Percentiles rank a stretch among this genome's conserved stretches.
Evolutionary conservation across 1,140 invertebrate species (phyloP).

Genomic region (Ostrea edulis): DNA sequence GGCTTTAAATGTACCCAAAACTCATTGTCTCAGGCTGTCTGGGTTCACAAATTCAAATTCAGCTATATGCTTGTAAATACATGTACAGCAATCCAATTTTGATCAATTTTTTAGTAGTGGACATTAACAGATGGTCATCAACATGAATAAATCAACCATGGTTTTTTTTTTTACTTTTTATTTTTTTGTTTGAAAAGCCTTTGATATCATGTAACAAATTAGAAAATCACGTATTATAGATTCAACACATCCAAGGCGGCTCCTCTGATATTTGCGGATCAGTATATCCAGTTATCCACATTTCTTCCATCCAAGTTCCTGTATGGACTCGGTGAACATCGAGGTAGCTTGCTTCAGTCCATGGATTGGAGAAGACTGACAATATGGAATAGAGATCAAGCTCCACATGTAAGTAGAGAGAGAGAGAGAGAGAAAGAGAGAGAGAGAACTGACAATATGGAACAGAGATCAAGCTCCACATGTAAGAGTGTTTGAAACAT

Average conservation of each 20-base stretch:
- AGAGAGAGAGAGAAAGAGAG: no score
- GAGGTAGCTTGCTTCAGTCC: conserved; percentile 59
- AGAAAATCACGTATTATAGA: conserved; percentile 51
- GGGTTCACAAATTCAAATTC: background rate
- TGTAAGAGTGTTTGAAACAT: conserved; percentile 43
- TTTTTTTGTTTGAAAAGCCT: no score
- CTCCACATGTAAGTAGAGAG: conserved; percentile 54
- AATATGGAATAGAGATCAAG: conserved; percentile 66
- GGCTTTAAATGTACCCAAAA: no score
- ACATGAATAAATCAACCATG: no score
- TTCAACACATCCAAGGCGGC: conserved; percentile 62
- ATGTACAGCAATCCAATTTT: background rate
- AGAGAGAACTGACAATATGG: no score
- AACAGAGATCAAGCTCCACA: conserved; percentile 62
- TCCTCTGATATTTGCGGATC: conserved; percentile 68
- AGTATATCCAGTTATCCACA: conserved; percentile 69
- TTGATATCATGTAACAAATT: no score
- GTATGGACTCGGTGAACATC: conserved; percentile 71
- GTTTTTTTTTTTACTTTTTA: no score
- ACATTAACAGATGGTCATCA: no score
- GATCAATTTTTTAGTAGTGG: no score
- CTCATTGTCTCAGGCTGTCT: no score
- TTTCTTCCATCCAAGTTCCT: conserved; percentile 62
- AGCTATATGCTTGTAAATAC: background rate
- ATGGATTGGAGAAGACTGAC: conserved; percentile 63